Evolutionary conservation across 2,888 invertebrate genomes (phyloP).

Genomic region (Cylloceria caligata): DNA sequence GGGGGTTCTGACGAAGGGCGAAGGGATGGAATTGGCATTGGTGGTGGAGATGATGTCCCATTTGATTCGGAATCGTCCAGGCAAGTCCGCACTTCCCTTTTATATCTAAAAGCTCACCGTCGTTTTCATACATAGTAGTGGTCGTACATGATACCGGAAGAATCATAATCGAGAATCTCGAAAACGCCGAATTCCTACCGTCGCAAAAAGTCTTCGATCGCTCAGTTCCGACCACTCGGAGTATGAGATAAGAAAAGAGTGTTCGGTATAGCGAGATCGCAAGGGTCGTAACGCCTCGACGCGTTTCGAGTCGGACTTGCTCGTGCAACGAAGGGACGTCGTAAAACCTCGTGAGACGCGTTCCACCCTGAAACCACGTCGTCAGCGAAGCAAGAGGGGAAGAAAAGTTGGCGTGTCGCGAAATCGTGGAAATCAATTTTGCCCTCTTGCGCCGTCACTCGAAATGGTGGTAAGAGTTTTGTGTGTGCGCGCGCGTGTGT

Average conservation of each 20-base stretch:
- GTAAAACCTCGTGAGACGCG: constrained; percentile 65
- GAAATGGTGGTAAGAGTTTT: not conserved
- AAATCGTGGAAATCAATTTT: constrained; percentile 70
- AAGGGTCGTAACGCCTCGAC: constrained; percentile 47
- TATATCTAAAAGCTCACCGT: constrained; percentile 20
- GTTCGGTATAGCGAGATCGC: constrained; percentile 19
- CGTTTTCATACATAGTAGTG: constrained; percentile 1
- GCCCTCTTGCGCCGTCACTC: constrained; percentile 36
- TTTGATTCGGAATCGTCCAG: constrained; percentile 36
- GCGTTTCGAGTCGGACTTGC: constrained; percentile 22
- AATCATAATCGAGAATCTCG: constrained; percentile 39
- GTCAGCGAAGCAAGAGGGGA: constrained; percentile 8
- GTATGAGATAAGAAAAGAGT: constrained; percentile 56
- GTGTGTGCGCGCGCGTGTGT: too few relatives aligned
- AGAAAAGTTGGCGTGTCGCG: constrained; percentile 55
- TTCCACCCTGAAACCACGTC: constrained; percentile 17
- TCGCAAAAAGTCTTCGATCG: constrained; percentile 5
- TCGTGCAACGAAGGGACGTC: constrained; percentile 44
- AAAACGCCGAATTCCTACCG: constrained; percentile 43
- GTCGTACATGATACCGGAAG: not conserved
- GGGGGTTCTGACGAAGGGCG: not conserved
- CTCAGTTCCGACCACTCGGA: constrained; percentile 28
- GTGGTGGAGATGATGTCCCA: not conserved
- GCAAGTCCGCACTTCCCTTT: constrained; percentile 30
- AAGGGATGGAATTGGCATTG: constrained; percentile 9